Base-by-base conservation (phyloP, 2,113 vertebrate species). In the Brienomyrus longianalis region DNA sequence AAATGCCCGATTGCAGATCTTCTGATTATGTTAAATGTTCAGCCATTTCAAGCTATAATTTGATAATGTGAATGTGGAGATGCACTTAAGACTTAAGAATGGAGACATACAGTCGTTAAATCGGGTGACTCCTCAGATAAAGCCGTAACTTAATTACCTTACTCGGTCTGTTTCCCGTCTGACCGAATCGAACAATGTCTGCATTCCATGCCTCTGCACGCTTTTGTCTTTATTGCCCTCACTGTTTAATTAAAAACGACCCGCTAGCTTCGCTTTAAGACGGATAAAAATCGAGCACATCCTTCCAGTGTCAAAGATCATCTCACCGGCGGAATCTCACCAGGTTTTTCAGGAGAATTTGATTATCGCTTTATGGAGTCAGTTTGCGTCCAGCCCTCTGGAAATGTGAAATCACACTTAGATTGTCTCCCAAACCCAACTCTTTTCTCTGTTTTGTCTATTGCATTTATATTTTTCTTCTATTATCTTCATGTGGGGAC, bases 391-490 rank as follows among this genome's bases (percentile, higher is more conserved):
- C n/a, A 80, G 92, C 92, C 89, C 89, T 87, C 87, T 87, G 47
- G 59, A 84, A 91, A 91, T 91, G 45, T 89, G 89, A 86, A 88
- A 88, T 35, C 89, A 90, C 56, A 17, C 8, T 9, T 19, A 89
- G 70, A 15, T 89, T 90, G 52, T 90, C 90, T 89, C 88, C 91
- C 74, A 19, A 35, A 43, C 31, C 11, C 35, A 17, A 17, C 13
- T 39, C 1, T 15, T 74, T 74, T 35, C 66, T 77, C 31, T 17
- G 2, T 80, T 17, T 43, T 35, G 35, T 80, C 15, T 80, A 2
- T 43, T 80, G 35, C n/a, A 74, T 11, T 35, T 74, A 35, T 80
- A 43, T 80, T 80, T 21, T 43, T 43, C 35, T 31, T 31, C n/a
- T 70, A n/a, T 70, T 43, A 19, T 80, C 74, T 80, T 43, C 31